Base-by-base conservation (phyloP, 1,140 invertebrate genomes). In the Portunus trituberculatus region DNA sequence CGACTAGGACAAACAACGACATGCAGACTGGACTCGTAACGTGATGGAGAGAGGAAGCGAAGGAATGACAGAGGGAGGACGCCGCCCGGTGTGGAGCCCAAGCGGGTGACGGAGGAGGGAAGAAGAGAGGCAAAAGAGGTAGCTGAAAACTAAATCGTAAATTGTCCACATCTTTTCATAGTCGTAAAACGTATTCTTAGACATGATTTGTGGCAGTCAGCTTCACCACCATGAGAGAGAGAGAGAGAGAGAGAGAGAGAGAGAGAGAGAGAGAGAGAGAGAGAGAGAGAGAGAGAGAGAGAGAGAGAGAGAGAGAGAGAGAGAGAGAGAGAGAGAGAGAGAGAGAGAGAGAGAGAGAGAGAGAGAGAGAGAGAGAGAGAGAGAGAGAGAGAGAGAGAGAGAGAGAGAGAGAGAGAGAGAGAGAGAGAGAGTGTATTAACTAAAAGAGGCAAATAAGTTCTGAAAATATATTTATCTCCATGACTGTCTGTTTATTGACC, bases 141-240 rank as follows among this genome's bases (percentile, higher is more conserved):
- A 76, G 67, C 67, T 76, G 67, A 76, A 76, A 76, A 76, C 67
- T 8, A 76, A 76, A 76, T 76, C 67, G 67, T 76, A 76, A 76
- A 76, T 76, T n/a, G 67, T 76, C n/a, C 20, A n/a, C 67, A n/a
- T 7, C 67, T 76, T n/a, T 76, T n/a, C 67, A n/a, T 76, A n/a
- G 67, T 76, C 67, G 25, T 76, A n/a, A 76, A 76, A 76, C 67
- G 67, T 76, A n/a, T 76, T 76, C 67, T 76, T 76, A n/a, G 25
- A 8, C 67, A 76, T 76, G n/a, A 76, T 76, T 76, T 76, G 67
- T 76, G 67, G n/a, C 20, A 76, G 25, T 76, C n/a, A n/a, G 25
- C 25, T 76, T 12, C 25, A 76, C 67, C 6, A 76, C 52, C 39
- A 39, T 59, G 52, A 59, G 52, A 59, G 52, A 20, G 52, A 14